Percentiles rank a stretch among this genome's conserved stretches.
phyloP scores from a whole-genome alignment of 1,140 invertebrate species.

The Sweltsa coloradensis region DNA sequence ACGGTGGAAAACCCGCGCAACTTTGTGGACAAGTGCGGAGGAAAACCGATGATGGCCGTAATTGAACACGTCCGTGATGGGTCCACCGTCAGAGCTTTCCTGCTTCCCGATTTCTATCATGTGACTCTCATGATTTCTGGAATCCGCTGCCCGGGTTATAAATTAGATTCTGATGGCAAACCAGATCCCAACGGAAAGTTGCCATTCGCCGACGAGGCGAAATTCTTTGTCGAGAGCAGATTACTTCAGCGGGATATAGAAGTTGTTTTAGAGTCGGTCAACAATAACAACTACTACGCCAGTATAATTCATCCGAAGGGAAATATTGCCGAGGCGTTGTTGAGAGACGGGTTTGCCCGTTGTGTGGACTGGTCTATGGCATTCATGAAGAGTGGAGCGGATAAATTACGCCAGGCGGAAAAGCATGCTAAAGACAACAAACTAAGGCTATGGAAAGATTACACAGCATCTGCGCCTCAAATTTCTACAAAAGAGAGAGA shows the following conservation, averaged over 20 bases:
- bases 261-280: constrained; percentile 80
- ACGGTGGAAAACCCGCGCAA: constrained; percentile 66
- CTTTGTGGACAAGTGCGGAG: constrained; percentile 67
- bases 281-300: constrained; percentile 82
- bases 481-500: constrained; percentile 65
- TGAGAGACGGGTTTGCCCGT: constrained; percentile 85
- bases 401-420: constrained; percentile 75
- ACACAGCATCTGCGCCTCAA: constrained; percentile 34
- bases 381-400: constrained; percentile 66
- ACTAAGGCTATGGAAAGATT: constrained; percentile 82
- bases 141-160: constrained; percentile 71
- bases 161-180: constrained; percentile 52
- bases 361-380: constrained; percentile 98
- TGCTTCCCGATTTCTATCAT: constrained; percentile 78
- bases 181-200: constrained; percentile 41
- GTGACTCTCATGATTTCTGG: constrained; percentile 92
- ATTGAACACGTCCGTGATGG: constrained; percentile 95
- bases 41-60: constrained; percentile 72
- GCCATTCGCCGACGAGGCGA: constrained; percentile 66
- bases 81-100: constrained; percentile 80
- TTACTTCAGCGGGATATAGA: constrained; percentile 89
- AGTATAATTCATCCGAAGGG: constrained; percentile 88
- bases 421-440: constrained; percentile 77
- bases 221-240: constrained; percentile 82
- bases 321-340: constrained; percentile 88